Evolutionary conservation across 2,113 vertebrate genomes (phyloP).

Genomic region (Lagopus muta): DNA sequence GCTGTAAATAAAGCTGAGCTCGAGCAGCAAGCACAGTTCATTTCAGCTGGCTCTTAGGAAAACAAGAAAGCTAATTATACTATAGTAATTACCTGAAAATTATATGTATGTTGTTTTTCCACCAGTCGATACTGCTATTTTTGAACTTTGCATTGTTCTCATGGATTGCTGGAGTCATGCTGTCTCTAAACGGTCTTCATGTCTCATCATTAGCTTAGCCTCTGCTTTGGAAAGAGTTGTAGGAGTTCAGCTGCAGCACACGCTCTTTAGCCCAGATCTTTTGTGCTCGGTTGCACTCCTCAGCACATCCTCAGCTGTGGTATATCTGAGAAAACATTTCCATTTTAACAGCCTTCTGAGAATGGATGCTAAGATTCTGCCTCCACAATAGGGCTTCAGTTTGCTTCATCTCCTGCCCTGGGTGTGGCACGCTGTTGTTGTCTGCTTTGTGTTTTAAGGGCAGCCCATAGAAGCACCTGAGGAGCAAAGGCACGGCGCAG

Average conservation of each 20-base stretch:
- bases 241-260: not conserved
- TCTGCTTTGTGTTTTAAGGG: not conserved
- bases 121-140: conserved; percentile 73
- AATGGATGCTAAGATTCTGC: not conserved
- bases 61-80: conserved; percentile 73
- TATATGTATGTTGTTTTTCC: conserved; percentile 77
- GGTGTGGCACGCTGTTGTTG: not conserved
- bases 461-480: not conserved
- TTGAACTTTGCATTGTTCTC: conserved; percentile 67
- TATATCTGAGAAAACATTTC: not conserved
- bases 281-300: not conserved
- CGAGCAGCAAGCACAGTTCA: not conserved
- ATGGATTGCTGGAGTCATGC: conserved; percentile 50
- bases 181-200: conserved; percentile 29
- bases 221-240: not conserved
- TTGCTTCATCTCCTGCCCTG: not conserved
- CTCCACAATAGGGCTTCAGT: not conserved
- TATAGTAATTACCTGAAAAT: conserved; percentile 79
- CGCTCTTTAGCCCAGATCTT: not conserved
- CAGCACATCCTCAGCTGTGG: not conserved
- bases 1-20: conserved; percentile 3
- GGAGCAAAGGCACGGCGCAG: fast-evolving
- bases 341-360: not conserved
- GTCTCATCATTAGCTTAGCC: not conserved
- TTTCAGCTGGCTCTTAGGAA: conserved; percentile 54